A percentile compares a stretch with the other conserved stretches of the same genome.
phyloP scores from a whole-genome alignment of 2,888 invertebrate genomes.

The Seira sanloemensis region DNA sequence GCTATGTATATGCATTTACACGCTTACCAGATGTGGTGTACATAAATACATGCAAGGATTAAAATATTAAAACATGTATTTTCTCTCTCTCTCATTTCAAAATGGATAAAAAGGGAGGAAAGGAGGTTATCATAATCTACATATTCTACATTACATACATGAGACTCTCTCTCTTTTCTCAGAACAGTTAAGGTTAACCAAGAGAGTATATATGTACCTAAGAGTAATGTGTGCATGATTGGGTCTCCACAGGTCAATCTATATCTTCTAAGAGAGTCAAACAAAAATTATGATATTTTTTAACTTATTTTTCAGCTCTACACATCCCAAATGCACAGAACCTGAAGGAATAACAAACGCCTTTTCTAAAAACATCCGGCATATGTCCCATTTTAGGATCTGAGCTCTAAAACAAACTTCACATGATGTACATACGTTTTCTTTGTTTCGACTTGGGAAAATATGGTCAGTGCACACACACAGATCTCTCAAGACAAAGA shows the following conservation, averaged over 20 bases:
- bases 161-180: no score
- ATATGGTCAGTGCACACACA: not conserved
- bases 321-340: not conserved
- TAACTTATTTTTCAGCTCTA: not conserved
- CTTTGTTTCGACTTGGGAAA: not conserved
- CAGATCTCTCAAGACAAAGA: not conserved
- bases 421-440: not conserved
- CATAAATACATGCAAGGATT: not conserved
- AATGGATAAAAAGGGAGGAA: not conserved
- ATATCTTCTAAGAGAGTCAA: not conserved
- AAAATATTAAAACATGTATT: not conserved
- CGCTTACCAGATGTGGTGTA: not conserved
- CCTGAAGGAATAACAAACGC: not conserved
- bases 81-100: not conserved
- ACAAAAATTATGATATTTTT: not conserved
- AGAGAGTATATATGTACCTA: not conserved
- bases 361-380: constrained; percentile 1
- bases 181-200: not conserved
- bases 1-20: not conserved
- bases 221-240: not conserved
- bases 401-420: not conserved
- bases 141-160: not conserved
- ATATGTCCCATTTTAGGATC: not conserved
- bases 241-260: not conserved
- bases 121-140: not conserved